Base-by-base conservation (phyloP, 35 echinoderm and acorn worm genomes). In the Ophioderma brevispina region DNA sequence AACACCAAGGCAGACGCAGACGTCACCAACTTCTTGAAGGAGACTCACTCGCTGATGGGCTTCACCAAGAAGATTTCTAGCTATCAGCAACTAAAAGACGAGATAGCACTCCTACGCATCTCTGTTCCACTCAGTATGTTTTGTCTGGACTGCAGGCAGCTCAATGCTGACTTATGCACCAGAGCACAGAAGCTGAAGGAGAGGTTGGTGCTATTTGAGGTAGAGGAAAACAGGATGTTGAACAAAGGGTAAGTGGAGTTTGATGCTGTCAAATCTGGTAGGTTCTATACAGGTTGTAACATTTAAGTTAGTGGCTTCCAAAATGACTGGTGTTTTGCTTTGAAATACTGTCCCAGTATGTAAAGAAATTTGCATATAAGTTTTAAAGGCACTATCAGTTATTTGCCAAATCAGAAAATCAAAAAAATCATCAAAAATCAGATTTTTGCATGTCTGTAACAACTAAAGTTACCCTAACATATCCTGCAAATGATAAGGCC, bases 91-190 rank as follows among this genome's bases (percentile, higher is more conserved):
- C 91, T 99, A 25, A 99, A 99, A 42, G 97, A 99, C 38, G 97
- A 99, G 91, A 99, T 99, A 33, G 89, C 97, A 1, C 89, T 87
- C 8, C 64, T 99, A 3, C 63, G 94, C 32, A 95, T 99, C 78
- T 95, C 97, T 0, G 97, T 99, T 31, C 97, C 97, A 35, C 97
- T 99, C 75, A 95, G 97, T 46, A 99, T 99, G 97, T 99, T 99
- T 79, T 99, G 97, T 42, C 84, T 99, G 33, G 97, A 99, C 82
- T 99, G 97, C 55, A 88, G 83, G 59, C 46, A 85, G 42, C 84
- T 99, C 14, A 99, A 99, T 39, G 39, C 80, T 33, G 97, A 99
- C 40, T 90, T 99, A 31, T 93, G 91, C 81, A 85, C 83, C 70
- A 52, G 97, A 36, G 93, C 97, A 25, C 93, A 99, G 80, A 95